phyloP scores from a whole-genome alignment of 2,113 vertebrate genomes.

The Myrmecophaga tridactyla region DNA sequence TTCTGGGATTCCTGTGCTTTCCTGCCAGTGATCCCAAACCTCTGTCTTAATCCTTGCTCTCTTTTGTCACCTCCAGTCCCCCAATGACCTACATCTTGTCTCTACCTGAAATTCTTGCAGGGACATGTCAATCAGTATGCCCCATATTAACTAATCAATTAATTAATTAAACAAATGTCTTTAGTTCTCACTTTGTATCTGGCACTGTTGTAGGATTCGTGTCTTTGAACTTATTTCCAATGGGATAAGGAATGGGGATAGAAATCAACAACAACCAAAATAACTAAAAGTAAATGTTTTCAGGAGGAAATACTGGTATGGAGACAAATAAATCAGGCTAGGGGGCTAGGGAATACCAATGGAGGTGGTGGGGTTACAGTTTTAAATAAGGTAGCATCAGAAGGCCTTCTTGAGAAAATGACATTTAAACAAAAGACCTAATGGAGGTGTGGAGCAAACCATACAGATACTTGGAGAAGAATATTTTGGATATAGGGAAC shows the following conservation, averaged over 20 bases:
- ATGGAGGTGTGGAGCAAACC: background rate
- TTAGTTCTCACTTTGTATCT: background rate
- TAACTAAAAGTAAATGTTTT: background rate
- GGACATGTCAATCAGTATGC: background rate
- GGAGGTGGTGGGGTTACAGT: background rate
- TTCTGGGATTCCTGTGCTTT: background rate
- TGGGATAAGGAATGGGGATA: background rate
- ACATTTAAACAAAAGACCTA: background rate
- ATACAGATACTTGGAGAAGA: background rate
- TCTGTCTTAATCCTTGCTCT: background rate
- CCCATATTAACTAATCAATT: background rate
- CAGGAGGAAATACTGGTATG: background rate
- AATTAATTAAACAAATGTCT: background rate
- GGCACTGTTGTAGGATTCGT: background rate
- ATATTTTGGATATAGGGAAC: background rate
- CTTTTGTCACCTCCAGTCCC: background rate
- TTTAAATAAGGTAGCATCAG: background rate
- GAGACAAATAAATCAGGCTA: background rate
- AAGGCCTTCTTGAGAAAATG: background rate
- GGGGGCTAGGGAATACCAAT: background rate
- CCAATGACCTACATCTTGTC: too few species aligned
- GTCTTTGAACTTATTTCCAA: background rate
- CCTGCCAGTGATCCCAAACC: background rate
- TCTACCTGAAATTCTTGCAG: background rate
- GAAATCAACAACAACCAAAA: background rate